Base-by-base conservation (phyloP, 1,140 invertebrate genomes). In the Sarcophaga bullata region DNA sequence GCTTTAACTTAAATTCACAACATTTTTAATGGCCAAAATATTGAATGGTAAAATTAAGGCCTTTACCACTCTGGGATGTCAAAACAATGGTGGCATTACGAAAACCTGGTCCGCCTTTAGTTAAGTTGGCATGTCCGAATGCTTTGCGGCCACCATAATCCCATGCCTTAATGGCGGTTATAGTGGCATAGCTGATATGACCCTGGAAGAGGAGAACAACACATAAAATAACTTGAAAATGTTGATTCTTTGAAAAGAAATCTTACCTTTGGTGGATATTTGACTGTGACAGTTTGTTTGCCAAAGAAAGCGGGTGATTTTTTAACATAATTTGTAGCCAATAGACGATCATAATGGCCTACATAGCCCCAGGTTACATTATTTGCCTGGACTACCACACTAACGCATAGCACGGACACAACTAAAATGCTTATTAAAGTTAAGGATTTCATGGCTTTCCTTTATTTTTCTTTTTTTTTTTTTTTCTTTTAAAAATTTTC, bases 61-160 rank as follows among this genome's bases (percentile, higher is more conserved):
- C 87, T 8, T 82, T 82, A 82, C 73, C 84, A 73, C 90, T 87
- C 68, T 91, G 87, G 15, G 91, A 92, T 83, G 91, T 91, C 84
- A 92, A 91, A 47, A 85, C 86, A 0, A 92, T n/a, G 0, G 88
- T 91, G 6, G 91, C 90, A 46, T 91, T 88, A 46, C 68, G 84
- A 17, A 58, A 83, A 17, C 86, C 87, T 10, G 89, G 87, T 49
- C 91, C 91, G 81, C 91, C 91, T 3, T 49, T 73, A 0, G 87
- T 0, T 0, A 90, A 49, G 11, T 52, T 86, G 0, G 88, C 88
- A 58, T 89, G 90, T 0, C 92, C 93, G 0, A 90, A 91, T 50
- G 88, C 90, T 15, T 91, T 91, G 5, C 72, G 90, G 25, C 91
- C 91, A 72, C 91, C 91, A 52, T 91, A 90, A 48, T 92, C 92